Conservation (phyloP, 2,113 vertebrate genomes). For the Dolichotis patagonum region DNA sequence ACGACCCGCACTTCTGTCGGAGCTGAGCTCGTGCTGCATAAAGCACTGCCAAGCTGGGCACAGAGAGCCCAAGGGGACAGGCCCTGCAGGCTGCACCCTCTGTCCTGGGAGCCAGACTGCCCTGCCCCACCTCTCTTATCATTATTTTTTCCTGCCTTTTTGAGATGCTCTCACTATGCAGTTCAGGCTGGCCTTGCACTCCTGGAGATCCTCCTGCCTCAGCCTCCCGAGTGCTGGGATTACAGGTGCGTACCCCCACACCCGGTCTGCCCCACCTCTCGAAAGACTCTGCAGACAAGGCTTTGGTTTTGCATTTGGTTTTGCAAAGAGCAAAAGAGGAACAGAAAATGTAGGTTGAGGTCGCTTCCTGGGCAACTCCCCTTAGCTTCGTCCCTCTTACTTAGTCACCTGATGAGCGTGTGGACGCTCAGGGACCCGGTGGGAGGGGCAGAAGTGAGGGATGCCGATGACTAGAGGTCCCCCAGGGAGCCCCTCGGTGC, state of each 20-base stretch:
- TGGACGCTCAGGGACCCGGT: background rate
- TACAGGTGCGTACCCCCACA: too few relatives aligned
- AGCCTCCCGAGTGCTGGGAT: too few relatives aligned
- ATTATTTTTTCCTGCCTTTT: too few relatives aligned
- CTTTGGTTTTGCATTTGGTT: constrained; percentile 33
- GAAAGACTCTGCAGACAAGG: constrained; percentile 42
- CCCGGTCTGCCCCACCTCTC: background rate
- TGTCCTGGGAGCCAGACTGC: background rate
- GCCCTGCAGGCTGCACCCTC: background rate
- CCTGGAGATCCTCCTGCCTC: too few relatives aligned
- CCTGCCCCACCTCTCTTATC: background rate
- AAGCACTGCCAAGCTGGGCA: too few relatives aligned
- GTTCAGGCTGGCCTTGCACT: too few relatives aligned
- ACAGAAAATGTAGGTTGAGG: constrained; percentile 45
- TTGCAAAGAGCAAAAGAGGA: constrained; percentile 16
- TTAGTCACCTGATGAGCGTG: background rate
- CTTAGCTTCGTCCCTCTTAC: background rate
- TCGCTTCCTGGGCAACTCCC: background rate
- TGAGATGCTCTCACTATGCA: too few relatives aligned
- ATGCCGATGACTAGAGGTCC: background rate
- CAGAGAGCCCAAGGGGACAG: background rate
- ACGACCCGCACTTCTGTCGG: background rate
- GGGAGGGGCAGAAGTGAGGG: background rate
- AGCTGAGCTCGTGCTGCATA: background rate
- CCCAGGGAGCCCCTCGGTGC: background rate